Percentiles rank a stretch among this genome's conserved stretches.
Conservation (phyloP, 2,797 vertebrate genomes). For the Chelidonichthys spinosus region DNA sequence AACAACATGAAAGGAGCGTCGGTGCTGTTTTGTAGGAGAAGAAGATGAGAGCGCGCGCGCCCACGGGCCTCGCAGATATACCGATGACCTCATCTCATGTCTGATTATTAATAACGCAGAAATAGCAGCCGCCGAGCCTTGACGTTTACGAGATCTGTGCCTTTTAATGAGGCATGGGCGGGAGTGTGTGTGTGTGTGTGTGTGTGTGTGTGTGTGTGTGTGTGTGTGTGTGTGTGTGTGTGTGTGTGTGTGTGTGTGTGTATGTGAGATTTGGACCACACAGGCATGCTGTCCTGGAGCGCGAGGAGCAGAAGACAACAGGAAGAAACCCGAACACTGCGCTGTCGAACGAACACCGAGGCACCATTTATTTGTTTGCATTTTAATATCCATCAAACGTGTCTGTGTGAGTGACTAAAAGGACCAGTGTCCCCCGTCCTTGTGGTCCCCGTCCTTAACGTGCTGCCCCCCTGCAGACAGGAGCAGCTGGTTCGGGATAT, state of each 20-base stretch:
- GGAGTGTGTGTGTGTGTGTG: neutral
- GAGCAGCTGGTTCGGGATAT: neutral
- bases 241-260: neutral
- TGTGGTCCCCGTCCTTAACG: no score
- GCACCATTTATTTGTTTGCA: no score
- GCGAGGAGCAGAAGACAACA: slow-evolving; percentile 16
- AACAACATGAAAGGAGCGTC: slow-evolving; percentile 9
- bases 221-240: slow-evolving; percentile 1
- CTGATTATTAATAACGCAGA: slow-evolving; percentile 48
- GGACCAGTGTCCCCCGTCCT: neutral
- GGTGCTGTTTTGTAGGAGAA: slow-evolving; percentile 2
- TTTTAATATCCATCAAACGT: neutral
- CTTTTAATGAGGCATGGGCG: slow-evolving; percentile 64
- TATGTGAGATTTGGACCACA: slow-evolving; percentile 61
- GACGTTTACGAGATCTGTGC: slow-evolving; percentile 51
- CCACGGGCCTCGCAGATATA: slow-evolving; percentile 14
- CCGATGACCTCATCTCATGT: slow-evolving; percentile 46
- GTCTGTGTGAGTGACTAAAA: slow-evolving; percentile 31
- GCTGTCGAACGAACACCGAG: no score
- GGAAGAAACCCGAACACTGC: neutral
- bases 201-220: slow-evolving; percentile 8
- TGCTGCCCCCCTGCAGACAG: neutral
- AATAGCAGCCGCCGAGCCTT: slow-evolving; percentile 42
- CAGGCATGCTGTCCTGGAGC: slow-evolving; percentile 19
- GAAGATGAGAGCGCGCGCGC: neutral